phyloP scores from a whole-genome alignment of 2,797 vertebrate species.

The Oreonectes daqikongensis region DNA sequence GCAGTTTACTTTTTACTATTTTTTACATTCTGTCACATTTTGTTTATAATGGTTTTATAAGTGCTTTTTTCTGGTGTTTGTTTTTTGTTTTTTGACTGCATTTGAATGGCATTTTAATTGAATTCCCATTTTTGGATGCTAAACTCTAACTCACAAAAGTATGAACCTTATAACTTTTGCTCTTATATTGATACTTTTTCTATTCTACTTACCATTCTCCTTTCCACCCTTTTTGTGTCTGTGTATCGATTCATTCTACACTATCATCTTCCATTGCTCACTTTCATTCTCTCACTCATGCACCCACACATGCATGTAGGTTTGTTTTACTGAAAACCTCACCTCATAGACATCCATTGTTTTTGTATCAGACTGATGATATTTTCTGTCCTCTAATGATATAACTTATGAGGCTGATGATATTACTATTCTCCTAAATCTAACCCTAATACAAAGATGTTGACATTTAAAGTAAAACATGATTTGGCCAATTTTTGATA shows the following conservation, averaged over 20 bases:
- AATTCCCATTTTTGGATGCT: neutral
- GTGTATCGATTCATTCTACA: neutral
- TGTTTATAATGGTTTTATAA: too few relatives aligned
- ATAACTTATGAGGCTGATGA: neutral
- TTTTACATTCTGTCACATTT: too few relatives aligned
- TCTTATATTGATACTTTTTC: neutral
- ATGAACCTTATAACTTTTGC: too few relatives aligned
- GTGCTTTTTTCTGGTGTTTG: too few relatives aligned
- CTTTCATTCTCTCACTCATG: neutral
- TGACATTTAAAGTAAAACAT: neutral
- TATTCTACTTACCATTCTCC: neutral
- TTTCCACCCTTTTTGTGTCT: neutral
- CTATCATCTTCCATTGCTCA: neutral
- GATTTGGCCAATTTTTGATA: neutral
- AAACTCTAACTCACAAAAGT: neutral
- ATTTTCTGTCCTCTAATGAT: neutral
- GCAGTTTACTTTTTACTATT: too few relatives aligned
- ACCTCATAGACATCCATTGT: neutral
- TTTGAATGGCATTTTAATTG: neutral
- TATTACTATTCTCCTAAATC: neutral
- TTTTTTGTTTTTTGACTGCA: neutral
- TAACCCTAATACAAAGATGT: neutral
- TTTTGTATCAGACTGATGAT: neutral
- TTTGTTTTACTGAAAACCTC: neutral
- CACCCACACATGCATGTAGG: neutral